These are phyloP conservation scores for Eumacrocentrus americanus DNA, from an alignment of 2,888 invertebrate species.

Conservation along the genomic window DNA sequence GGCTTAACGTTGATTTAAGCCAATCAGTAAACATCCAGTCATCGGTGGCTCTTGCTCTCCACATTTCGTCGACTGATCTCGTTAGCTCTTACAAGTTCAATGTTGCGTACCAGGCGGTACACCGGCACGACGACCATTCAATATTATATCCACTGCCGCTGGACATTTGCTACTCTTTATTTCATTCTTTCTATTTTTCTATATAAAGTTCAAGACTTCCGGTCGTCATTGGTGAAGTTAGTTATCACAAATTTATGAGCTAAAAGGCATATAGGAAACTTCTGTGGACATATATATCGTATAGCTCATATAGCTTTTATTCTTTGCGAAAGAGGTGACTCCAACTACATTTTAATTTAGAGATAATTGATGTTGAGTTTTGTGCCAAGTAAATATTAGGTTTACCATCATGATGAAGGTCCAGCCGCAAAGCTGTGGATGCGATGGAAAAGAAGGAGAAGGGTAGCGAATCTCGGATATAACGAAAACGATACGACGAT, in stretches of 20 bases:
- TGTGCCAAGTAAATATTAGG: conserved; percentile 17
- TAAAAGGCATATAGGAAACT: background rate
- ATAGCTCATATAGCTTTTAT: background rate
- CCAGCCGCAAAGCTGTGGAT: conserved; percentile 3
- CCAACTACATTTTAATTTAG: conserved; percentile 10
- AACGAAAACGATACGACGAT: conserved; percentile 45
- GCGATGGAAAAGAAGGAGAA: conserved; percentile 3
- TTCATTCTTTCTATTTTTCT: background rate
- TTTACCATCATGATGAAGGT: conserved; percentile 16
- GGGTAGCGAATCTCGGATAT: conserved; percentile 12
- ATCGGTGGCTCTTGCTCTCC: conserved; percentile 43
- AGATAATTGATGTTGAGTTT: conserved; percentile 12
- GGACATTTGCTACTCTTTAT: conserved; percentile 24
- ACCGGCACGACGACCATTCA: conserved; percentile 33
- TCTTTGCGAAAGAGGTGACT: background rate
- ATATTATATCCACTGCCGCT: conserved; percentile 4
- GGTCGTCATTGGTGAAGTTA: background rate
- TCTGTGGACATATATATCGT: conserved; percentile 9
- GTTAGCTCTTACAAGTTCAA: conserved; percentile 59
- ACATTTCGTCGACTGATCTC: conserved; percentile 56
- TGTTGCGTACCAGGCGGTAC: conserved; percentile 51
- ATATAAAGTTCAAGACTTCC: background rate
- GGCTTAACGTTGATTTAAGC: conserved; percentile 62
- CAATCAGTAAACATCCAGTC: conserved; percentile 59
- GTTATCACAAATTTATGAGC: background rate